These are phyloP conservation scores for Ploceus nigricollis DNA, from an alignment of 2,113 vertebrate genomes.

Conservation along the genomic window DNA sequence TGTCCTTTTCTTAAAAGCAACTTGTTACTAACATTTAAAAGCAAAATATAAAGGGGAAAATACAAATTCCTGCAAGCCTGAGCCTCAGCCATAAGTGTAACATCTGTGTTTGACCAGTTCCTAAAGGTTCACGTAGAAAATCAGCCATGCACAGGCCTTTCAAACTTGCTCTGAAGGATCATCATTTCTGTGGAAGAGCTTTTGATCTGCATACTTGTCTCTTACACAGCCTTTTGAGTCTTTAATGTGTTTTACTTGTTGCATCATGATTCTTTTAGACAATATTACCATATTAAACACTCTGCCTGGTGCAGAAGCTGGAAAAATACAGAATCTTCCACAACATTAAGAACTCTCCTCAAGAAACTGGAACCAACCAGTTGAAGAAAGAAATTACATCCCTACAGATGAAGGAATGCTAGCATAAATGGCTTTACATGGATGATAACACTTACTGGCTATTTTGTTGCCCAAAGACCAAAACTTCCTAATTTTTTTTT, in stretches of 20 bases:
- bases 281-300: background rate
- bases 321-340: background rate
- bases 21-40: background rate
- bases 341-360: background rate
- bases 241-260: background rate
- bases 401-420: constrained; percentile 1
- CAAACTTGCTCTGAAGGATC: background rate
- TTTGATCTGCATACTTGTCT: background rate
- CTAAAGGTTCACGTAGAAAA: background rate
- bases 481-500: constrained; percentile 17
- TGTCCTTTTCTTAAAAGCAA: background rate
- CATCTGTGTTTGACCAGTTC: background rate
- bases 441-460: background rate
- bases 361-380: background rate
- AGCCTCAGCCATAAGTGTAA: background rate
- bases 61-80: background rate
- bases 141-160: background rate
- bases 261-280: background rate
- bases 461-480: constrained; percentile 28
- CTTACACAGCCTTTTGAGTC: background rate
- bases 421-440: background rate
- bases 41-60: background rate
- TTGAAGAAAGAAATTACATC: constrained; percentile 23
- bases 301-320: background rate
- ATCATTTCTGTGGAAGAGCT: background rate